A percentile compares a stretch with the other conserved stretches of the same genome.
These are phyloP conservation scores for Apis laboriosa DNA, from an alignment of 1,140 invertebrate species.

Conservation along the genomic window DNA sequence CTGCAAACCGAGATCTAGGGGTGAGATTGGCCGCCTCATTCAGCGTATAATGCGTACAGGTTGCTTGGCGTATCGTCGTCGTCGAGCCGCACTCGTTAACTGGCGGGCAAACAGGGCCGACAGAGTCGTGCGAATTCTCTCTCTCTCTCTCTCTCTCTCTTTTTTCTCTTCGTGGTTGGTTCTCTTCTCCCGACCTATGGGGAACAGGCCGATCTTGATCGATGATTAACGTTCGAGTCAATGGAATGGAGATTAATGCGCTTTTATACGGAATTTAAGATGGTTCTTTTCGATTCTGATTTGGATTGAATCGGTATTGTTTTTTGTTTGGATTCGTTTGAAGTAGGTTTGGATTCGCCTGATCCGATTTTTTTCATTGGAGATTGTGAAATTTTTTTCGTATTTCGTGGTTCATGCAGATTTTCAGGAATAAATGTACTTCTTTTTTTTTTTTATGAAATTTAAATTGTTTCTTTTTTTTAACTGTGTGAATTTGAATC, in stretches of 20 bases:
- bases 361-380: too few relatives aligned
- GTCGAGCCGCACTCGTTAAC: conserved; percentile 58
- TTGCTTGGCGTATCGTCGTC: conserved; percentile 55
- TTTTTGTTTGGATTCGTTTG: too few relatives aligned
- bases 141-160: neutral
- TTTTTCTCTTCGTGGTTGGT: neutral
- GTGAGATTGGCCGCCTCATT: conserved; percentile 61
- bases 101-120: conserved; percentile 61
- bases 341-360: too few relatives aligned
- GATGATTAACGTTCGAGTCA: conserved; percentile 1
- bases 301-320: neutral
- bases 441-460: too few relatives aligned
- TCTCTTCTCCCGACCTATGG: too few relatives aligned
- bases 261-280: neutral
- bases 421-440: too few relatives aligned
- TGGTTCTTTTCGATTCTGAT: neutral
- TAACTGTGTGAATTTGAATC: too few relatives aligned
- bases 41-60: conserved; percentile 63
- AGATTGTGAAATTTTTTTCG: too few relatives aligned
- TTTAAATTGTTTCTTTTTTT: too few relatives aligned
- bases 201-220: neutral
- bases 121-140: conserved; percentile 45
- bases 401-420: too few relatives aligned
- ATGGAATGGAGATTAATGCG: neutral
- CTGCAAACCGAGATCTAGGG: conserved; percentile 50